phyloP scores from a whole-genome alignment of 1,140 invertebrate species.

The Nasonia longicornis region DNA sequence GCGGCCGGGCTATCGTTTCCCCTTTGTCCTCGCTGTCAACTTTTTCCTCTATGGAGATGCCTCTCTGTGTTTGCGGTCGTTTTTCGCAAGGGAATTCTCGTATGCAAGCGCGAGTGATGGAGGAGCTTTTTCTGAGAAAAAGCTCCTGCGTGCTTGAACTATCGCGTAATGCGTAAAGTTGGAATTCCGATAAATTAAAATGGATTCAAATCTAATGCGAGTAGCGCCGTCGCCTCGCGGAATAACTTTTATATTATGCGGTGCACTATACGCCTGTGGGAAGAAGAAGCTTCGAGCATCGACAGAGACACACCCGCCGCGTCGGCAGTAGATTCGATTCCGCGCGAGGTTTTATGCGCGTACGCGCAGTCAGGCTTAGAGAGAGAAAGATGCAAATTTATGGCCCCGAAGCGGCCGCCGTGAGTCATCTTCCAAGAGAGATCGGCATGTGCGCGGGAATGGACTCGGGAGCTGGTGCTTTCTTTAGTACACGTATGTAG shows the following conservation, averaged over 20 bases:
- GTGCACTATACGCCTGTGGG: too few relatives aligned
- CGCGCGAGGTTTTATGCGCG: background rate
- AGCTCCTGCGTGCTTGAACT: too few relatives aligned
- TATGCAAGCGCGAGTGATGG: background rate
- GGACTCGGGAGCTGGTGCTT: background rate
- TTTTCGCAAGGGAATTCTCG: background rate
- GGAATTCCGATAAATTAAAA: too few relatives aligned
- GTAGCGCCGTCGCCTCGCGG: too few relatives aligned
- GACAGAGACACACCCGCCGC: background rate
- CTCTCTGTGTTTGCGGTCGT: background rate
- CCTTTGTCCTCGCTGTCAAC: background rate
- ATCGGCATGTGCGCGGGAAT: background rate
- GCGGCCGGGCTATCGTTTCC: background rate
- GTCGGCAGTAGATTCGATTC: background rate
- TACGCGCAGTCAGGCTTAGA: background rate
- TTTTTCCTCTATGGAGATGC: background rate
- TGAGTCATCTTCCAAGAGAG: background rate
- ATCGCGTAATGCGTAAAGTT: too few relatives aligned
- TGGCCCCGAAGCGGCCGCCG: background rate
- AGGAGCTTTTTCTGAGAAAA: too few relatives aligned
- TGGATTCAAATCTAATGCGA: too few relatives aligned
- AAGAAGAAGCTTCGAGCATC: too few relatives aligned
- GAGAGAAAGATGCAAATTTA: constrained; percentile 22
- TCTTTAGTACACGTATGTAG: background rate
- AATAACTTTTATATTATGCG: too few relatives aligned